phyloP scores from a whole-genome alignment of 2,797 vertebrate species.

The Pipistrellus kuhlii region DNA sequence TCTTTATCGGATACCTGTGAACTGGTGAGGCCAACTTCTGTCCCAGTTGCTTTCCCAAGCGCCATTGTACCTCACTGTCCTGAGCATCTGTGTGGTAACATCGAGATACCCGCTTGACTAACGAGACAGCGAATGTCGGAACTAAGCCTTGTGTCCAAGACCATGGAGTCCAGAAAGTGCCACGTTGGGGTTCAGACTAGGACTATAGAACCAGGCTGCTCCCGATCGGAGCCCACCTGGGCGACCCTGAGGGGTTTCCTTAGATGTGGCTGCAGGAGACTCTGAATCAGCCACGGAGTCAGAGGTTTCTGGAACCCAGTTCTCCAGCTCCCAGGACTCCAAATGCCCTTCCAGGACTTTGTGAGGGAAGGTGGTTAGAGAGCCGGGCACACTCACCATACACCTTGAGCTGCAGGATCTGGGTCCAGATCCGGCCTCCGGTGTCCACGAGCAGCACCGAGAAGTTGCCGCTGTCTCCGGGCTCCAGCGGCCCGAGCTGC shows the following conservation, averaged over 20 bases:
- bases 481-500: slow-evolving; percentile 70
- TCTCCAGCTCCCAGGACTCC: background rate
- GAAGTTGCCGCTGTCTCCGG: slow-evolving; percentile 81
- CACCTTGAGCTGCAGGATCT: slow-evolving; percentile 78
- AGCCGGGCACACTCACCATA: slow-evolving; percentile 74
- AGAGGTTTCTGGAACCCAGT: background rate
- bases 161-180: background rate
- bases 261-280: background rate
- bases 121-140: background rate
- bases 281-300: background rate
- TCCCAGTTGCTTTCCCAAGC: background rate
- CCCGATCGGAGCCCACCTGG: background rate
- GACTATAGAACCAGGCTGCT: background rate
- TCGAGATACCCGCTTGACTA: background rate
- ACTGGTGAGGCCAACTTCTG: background rate
- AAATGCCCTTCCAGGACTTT: background rate
- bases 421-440: slow-evolving; percentile 49
- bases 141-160: background rate
- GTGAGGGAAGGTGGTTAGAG: background rate
- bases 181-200: background rate
- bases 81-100: background rate
- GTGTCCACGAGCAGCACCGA: slow-evolving; percentile 80
- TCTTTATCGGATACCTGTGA: background rate
- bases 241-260: background rate
- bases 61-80: background rate